phyloP scores from a whole-genome alignment of 2,797 vertebrate species.

The Sarcophilus harrisii region DNA sequence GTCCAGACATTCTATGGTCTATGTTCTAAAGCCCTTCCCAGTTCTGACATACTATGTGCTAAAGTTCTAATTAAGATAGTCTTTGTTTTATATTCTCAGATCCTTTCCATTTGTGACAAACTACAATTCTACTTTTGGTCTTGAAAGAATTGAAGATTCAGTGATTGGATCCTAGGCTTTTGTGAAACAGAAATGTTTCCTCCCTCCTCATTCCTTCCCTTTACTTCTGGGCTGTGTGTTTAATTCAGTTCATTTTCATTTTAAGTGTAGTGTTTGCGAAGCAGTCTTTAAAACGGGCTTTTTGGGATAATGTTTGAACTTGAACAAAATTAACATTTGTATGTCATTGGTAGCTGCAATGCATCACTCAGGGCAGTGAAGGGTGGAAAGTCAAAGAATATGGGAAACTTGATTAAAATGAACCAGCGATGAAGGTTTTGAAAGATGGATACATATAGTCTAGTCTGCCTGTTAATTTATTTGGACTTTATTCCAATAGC shows the following conservation, averaged over 20 bases:
- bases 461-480: conserved; percentile 82
- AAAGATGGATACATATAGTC: conserved; percentile 78
- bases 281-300: conserved; percentile 76
- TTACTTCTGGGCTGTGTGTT: conserved; percentile 31
- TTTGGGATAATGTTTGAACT: conserved; percentile 82
- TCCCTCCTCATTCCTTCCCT: neutral
- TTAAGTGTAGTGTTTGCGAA: conserved; percentile 80
- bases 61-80: neutral
- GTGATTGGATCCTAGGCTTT: conserved; percentile 62
- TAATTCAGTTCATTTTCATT: conserved; percentile 72
- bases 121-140: neutral
- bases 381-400: conserved; percentile 81
- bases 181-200: conserved; percentile 35
- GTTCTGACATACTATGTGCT: neutral
- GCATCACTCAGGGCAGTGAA: conserved; percentile 81
- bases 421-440: conserved; percentile 79
- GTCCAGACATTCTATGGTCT: neutral
- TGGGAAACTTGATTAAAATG: conserved; percentile 83
- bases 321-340: conserved; percentile 83
- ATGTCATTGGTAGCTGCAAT: conserved; percentile 79
- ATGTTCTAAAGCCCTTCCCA: neutral
- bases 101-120: neutral
- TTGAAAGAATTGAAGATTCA: conserved; percentile 49
- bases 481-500: conserved; percentile 82
- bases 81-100: neutral